phyloP scores from a whole-genome alignment of 2,888 invertebrate species.

The Linyphia triangularis region DNA sequence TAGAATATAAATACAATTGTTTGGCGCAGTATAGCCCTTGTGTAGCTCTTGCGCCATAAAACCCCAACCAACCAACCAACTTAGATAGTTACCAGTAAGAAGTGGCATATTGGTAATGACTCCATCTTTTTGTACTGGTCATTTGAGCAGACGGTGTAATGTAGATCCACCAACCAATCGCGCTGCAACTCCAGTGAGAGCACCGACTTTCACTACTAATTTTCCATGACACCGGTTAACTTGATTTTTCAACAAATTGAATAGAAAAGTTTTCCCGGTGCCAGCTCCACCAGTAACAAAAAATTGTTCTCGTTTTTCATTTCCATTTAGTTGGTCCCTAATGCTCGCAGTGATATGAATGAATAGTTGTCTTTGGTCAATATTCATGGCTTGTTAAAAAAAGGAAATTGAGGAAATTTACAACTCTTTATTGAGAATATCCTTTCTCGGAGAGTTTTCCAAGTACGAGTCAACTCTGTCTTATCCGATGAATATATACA shows the following conservation, averaged over 20 bases:
- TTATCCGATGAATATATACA: no score
- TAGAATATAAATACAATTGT: no score
- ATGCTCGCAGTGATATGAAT: slow-evolving; percentile 3
- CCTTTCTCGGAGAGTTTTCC: no score
- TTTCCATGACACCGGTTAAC: not conserved
- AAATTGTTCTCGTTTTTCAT: not conserved
- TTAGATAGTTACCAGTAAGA: slow-evolving; percentile 22
- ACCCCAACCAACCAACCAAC: no score
- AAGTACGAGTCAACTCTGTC: no score
- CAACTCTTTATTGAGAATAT: no score
- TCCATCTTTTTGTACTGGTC: slow-evolving; percentile 13
- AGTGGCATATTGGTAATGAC: slow-evolving; percentile 13
- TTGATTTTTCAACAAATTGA: not conserved
- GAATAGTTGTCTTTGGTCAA: slow-evolving; percentile 14
- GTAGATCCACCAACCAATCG: not conserved
- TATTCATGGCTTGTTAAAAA: not conserved
- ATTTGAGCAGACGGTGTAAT: not conserved
- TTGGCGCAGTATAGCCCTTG: no score
- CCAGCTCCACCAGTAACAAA: not conserved
- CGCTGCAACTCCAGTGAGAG: not conserved
- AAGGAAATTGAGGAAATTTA: no score
- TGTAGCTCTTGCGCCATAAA: no score
- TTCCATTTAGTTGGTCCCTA: not conserved
- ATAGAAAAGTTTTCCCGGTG: not conserved
- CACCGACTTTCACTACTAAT: not conserved